Evolutionary conservation across 2,888 invertebrate genomes (phyloP), one percentile per base, ranked within the genome.

Genomic region (Octodonta nipae): DNA sequence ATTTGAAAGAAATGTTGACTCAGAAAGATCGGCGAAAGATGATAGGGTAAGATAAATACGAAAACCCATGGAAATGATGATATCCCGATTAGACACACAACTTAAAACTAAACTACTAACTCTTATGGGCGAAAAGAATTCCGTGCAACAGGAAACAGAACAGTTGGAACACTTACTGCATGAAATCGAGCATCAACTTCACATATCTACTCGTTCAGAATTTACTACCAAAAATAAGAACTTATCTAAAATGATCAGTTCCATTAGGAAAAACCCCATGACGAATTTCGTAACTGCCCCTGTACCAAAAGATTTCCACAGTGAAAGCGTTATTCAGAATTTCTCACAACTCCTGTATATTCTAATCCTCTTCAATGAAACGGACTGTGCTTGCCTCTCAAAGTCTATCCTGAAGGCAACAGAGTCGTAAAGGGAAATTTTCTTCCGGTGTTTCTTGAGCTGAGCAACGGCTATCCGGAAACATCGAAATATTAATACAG

Each of bases 401-500:
- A 91, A 67, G 84, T 85, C 12, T 85, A 85, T 63, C 83, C 88
- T 13, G 87, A 91, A 64, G 92, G 92, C 2, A 92, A 91, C 59
- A 91, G 91, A 8, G 87, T 88, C 10, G 91, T 92, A 1, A 67
- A 89, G 15, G 88, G 88, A 22, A 87, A 88, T 64, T 92, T 91
- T 59, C 67, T 92, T 28, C 89, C 88, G 5, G 89, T 92, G 17
- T 92, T 92, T 62, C 64, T 92, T 34, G 92, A 92, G 59, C 69
- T 92, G 16, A 87, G 86, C 43, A 80, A 84, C 33, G 92, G 92
- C 5, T 68, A 87, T 43, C 85, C 87, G 0, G 89, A 91, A 65
- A 85, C 86, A 4, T 88, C 89, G 32, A 91, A 89, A 83, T 88
- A 89, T 58, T 89, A 91, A 58, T 91, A 89, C 57, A 72, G 91